Evolutionary conservation across 1,140 invertebrate genomes (phyloP).

Genomic region (Globodera rostochiensis): DNA sequence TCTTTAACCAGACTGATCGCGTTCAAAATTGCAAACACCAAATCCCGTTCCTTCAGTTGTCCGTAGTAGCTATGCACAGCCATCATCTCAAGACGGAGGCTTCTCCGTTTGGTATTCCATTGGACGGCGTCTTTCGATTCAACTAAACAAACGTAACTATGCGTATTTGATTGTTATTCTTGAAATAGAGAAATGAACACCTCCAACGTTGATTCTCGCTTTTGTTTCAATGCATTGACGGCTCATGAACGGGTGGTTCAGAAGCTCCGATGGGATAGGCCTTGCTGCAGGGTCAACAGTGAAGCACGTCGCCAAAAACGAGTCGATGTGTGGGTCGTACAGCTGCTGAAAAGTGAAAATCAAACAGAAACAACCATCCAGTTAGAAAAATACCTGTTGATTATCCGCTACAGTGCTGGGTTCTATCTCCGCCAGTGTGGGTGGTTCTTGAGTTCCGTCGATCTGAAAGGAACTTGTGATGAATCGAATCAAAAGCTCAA

Average conservation of each 20-base stretch:
- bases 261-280: neutral
- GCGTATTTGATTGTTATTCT: neutral
- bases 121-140: constrained; percentile 4
- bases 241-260: constrained; percentile 20
- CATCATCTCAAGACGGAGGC: constrained; percentile 13
- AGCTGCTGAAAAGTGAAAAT: neutral
- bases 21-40: constrained; percentile 11
- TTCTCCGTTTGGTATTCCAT: constrained; percentile 10
- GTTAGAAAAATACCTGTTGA: neutral
- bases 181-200: neutral
- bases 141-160: neutral
- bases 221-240: constrained; percentile 1
- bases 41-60: constrained; percentile 9
- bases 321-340: constrained; percentile 18
- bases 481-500: neutral
- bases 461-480: neutral
- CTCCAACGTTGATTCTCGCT: constrained; percentile 21
- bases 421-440: constrained; percentile 19
- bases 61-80: constrained; percentile 6
- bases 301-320: constrained; percentile 17
- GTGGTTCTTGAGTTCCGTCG: constrained; percentile 12
- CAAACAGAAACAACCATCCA: neutral
- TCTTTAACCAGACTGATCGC: constrained; percentile 7
- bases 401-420: constrained; percentile 7
- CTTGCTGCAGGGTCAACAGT: neutral